Base-by-base conservation (phyloP, 2,888 invertebrate genomes). In the Melieria crassipennis region DNA sequence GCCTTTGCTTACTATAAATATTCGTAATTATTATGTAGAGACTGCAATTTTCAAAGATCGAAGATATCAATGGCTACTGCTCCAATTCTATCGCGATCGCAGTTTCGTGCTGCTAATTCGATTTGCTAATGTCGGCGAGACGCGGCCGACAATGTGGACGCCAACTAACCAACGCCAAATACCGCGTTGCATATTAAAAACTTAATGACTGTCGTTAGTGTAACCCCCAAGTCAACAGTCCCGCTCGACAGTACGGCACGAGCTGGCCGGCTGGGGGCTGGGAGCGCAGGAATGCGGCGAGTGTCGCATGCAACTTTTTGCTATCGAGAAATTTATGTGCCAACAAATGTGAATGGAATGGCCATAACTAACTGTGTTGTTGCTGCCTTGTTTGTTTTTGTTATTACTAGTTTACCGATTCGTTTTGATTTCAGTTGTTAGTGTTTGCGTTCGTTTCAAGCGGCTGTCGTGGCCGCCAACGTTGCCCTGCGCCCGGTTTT, bases 281-380 rank as follows among this genome's bases (percentile, higher is more conserved):
- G 13, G 13, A 52, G 10, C 13, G 52, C 11, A 52, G n/a, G 48
- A 48, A 66, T 47, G 57, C 55, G 43, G 45, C 10, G 46, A 13
- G 11, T 65, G 64, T 65, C 55, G 56, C 65, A 65, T 65, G 65
- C 65, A 56, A 65, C 65, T 7, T 65, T 56, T 65, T 42, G 60
- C 60, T 67, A 67, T 67, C 67, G 67, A 67, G 67, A 50, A 67
- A 67, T 67, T 67, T 67, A 67, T 67, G 67, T 58, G 67, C 50
- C 67, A 67, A 50, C 67, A 67, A 67, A 67, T 67, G 67, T 60
- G 43, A 60, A 43, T 9, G 43, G 67, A 67, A 60, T 60, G n/a
- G 16, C 43, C 47, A 43, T 60, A 10, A 45, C 6, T 1, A 7
- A 48, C 58, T 16, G 55, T 65, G 52, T 1, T 47, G n/a, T n/a